Conservation (phyloP, 1,140 invertebrate species). For the Drosophila sucinea region DNA sequence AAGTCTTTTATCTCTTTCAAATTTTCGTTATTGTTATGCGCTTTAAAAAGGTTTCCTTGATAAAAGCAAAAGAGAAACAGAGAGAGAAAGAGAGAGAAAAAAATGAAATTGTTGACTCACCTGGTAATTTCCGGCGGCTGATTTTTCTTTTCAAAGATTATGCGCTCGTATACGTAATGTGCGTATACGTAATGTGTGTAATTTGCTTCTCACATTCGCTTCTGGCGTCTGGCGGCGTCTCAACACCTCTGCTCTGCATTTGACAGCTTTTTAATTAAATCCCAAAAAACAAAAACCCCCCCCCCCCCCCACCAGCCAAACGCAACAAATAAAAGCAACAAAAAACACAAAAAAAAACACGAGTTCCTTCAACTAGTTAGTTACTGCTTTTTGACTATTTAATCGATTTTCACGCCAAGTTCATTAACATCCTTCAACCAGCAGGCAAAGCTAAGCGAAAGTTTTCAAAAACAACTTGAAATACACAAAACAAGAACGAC, state of each 20-base stretch:
- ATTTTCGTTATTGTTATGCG: slow-evolving; percentile 81
- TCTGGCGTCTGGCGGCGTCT: slow-evolving; percentile 21
- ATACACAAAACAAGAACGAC: not conserved
- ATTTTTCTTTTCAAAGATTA: slow-evolving; percentile 42
- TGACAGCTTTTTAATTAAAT: slow-evolving; percentile 79
- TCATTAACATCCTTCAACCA: slow-evolving; percentile 52
- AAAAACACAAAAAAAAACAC: slow-evolving; percentile 17
- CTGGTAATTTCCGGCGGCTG: slow-evolving; percentile 72
- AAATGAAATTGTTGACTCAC: slow-evolving; percentile 69
- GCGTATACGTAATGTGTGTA: slow-evolving; percentile 68
- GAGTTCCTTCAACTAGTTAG: slow-evolving; percentile 43
- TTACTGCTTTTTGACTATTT: slow-evolving; percentile 34
- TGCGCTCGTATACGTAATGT: slow-evolving; percentile 63
- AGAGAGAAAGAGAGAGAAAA: slow-evolving; percentile 32
- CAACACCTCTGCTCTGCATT: slow-evolving; percentile 32
- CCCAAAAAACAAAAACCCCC: slow-evolving; percentile 38
- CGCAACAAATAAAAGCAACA: not conserved
- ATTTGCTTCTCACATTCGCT: slow-evolving; percentile 31
- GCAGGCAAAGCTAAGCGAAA: not conserved
- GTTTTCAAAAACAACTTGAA: not conserved
- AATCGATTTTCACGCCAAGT: slow-evolving; percentile 58
- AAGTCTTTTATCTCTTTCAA: slow-evolving; percentile 79
- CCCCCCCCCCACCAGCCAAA: not conserved
- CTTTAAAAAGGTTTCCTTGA: slow-evolving; percentile 77
- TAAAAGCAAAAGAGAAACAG: slow-evolving; percentile 38